A percentile compares a stretch with the other conserved stretches of the same genome.
phyloP scores from a whole-genome alignment of 2,797 vertebrate genomes.

The Siniperca obscura region DNA sequence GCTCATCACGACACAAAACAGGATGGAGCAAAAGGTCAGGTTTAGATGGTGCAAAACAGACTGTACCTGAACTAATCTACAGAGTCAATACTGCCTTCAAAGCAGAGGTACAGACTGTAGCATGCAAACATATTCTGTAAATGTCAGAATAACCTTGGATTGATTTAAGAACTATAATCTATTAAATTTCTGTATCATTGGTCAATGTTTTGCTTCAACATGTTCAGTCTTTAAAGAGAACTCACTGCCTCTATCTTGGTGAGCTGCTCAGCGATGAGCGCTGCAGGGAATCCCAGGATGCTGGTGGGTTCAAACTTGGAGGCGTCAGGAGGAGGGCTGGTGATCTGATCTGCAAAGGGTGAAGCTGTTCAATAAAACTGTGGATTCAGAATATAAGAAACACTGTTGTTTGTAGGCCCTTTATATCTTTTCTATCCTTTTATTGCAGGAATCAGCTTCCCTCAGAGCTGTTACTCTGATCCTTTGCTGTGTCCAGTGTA shows the following conservation, averaged over 20 bases:
- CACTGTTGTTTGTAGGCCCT: background rate
- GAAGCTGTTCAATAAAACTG: constrained; percentile 9
- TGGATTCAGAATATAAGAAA: background rate
- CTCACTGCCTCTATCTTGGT: constrained; percentile 92
- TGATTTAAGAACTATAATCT: background rate
- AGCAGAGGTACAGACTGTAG: background rate
- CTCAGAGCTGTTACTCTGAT: constrained; percentile 5
- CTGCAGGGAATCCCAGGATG: constrained; percentile 89
- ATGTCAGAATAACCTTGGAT: background rate
- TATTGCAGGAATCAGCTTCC: background rate
- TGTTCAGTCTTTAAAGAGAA: background rate
- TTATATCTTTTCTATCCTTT: background rate
- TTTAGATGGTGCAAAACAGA: background rate
- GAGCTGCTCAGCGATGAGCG: constrained; percentile 90
- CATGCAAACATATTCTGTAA: background rate
- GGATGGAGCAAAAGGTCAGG: background rate
- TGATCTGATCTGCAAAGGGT: constrained; percentile 66
- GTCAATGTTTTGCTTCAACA: background rate
- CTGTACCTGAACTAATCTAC: background rate
- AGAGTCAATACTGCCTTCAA: background rate
- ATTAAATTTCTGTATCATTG: background rate
- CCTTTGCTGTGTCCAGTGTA: background rate
- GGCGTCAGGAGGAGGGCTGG: constrained; percentile 75
- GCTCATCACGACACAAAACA: background rate
- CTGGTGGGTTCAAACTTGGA: constrained; percentile 86